Base-by-base conservation (phyloP, 2,113 vertebrate species). In the Solea solea region DNA sequence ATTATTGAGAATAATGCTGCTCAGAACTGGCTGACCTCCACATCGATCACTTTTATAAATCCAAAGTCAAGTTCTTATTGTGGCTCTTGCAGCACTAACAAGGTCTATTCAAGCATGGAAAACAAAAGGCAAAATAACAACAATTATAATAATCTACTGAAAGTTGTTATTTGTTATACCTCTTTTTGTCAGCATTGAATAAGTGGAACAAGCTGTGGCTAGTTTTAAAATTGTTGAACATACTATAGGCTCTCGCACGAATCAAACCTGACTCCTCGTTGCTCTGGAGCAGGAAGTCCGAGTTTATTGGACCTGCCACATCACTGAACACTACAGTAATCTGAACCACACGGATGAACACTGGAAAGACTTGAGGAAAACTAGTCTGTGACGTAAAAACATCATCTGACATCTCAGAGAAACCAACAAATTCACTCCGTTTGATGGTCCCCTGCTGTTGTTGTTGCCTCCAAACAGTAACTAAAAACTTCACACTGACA, bases 401-500 rank as follows among this genome's bases (percentile, higher is more conserved):
- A 66, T 64, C 42, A 56, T 65, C 52, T 8, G 21, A 5, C 40
- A 73, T 71, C 42, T 78, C 65, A 15, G 52, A 74, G 53, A 78
- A 76, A 70, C 34, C 40, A 77, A 76, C 57, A 71, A 75, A 68
- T 66, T 60, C 55, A 27, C 12, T 40, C 34, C 12, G 45, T 44
- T 52, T 64, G 72, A 55, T 74, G 46, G 53, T 70, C 21, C 53
- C 54, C 34, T 41, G 28, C 54, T 68, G 64, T 66, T 80, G 61
- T 70, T 86, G 69, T 72, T 49, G 55, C 71, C 65, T 84, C 64
- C 71, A 63, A 83, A 80, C 58, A 74, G 57, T 42, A 82, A 85
- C 68, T 65, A 73, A 78, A 82, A 87, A 83, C 61, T 86, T 84
- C 76, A 79, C 76, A 82, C 83, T 68, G 68, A 82, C 72, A 89